Conservation (phyloP, 2,888 invertebrate species). For the Chironomus tentans region DNA sequence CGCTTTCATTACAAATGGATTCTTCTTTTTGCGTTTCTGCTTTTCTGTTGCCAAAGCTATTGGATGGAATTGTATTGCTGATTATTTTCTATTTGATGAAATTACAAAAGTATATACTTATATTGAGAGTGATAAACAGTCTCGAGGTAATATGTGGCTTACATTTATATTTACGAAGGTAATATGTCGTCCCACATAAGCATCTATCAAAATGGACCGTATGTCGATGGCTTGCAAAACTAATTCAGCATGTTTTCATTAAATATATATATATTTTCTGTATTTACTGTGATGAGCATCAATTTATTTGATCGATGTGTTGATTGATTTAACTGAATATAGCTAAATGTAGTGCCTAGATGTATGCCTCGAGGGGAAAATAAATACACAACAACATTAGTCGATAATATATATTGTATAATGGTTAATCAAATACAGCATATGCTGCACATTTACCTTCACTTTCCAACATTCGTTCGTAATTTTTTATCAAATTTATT, state of each 20-base stretch:
- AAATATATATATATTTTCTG: conserved; percentile 4
- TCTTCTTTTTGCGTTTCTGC: too few relatives aligned
- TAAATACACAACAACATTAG: neutral
- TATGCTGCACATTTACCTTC: neutral
- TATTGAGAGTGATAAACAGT: too few relatives aligned
- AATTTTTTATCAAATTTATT: conserved; percentile 11
- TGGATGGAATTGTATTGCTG: too few relatives aligned
- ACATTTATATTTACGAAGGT: too few relatives aligned
- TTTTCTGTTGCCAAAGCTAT: too few relatives aligned
- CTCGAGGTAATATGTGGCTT: too few relatives aligned
- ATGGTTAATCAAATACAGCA: neutral
- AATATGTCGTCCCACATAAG: too few relatives aligned
- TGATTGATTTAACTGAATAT: conserved; percentile 16
- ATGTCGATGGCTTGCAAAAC: neutral
- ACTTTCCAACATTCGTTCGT: neutral
- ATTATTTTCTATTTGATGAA: too few relatives aligned
- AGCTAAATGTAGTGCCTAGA: neutral
- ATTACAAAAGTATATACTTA: too few relatives aligned
- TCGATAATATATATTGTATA: neutral
- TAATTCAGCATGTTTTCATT: conserved; percentile 14
- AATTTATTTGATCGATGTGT: conserved; percentile 23
- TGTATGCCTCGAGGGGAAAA: too few relatives aligned
- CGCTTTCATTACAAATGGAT: too few relatives aligned
- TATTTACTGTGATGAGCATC: conserved; percentile 17
- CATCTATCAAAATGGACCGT: too few relatives aligned